A percentile compares a stretch with the other conserved stretches of the same genome.
These are phyloP conservation scores for Drosophila vallismaia DNA, from an alignment of 2,888 invertebrate genomes.

Conservation along the genomic window DNA sequence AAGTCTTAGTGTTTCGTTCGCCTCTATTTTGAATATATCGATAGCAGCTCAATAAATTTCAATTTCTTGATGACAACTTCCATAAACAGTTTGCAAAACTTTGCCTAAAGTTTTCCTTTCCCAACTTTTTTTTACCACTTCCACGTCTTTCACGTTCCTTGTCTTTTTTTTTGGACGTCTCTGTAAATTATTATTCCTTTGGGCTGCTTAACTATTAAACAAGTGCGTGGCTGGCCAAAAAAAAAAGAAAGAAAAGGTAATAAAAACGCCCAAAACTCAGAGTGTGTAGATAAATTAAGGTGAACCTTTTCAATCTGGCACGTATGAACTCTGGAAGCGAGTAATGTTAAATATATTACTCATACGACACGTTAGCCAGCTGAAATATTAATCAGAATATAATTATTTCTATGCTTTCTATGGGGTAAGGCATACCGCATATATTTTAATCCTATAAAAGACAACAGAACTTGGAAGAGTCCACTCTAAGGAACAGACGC, in stretches of 20 bases:
- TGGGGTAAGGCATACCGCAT: too few species aligned
- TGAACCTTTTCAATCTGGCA: neutral
- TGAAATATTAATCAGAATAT: neutral
- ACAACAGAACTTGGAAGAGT: neutral
- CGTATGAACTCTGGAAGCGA: neutral
- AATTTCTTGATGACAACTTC: slow-evolving; percentile 18
- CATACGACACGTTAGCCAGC: neutral
- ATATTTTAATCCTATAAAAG: neutral
- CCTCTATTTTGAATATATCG: neutral
- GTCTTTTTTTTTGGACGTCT: slow-evolving; percentile 5
- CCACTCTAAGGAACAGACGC: neutral
- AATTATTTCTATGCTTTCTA: neutral
- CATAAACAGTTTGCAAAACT: slow-evolving; percentile 7
- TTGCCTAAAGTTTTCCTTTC: slow-evolving; percentile 14
- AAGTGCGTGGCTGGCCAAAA: slow-evolving; percentile 42
- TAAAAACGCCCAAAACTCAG: slow-evolving; percentile 20
- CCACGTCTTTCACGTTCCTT: neutral
- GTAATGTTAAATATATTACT: neutral
- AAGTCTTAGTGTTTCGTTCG: neutral
- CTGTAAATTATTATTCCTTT: slow-evolving; percentile 16
- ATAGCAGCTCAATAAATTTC: slow-evolving; percentile 10
- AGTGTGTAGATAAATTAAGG: slow-evolving; percentile 2
- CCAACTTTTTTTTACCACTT: slow-evolving; percentile 15
- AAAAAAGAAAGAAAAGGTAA: slow-evolving; percentile 4
- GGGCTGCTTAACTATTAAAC: slow-evolving; percentile 37